phyloP scores from a whole-genome alignment of 2,113 vertebrate genomes.

The Camelus bactrianus region DNA sequence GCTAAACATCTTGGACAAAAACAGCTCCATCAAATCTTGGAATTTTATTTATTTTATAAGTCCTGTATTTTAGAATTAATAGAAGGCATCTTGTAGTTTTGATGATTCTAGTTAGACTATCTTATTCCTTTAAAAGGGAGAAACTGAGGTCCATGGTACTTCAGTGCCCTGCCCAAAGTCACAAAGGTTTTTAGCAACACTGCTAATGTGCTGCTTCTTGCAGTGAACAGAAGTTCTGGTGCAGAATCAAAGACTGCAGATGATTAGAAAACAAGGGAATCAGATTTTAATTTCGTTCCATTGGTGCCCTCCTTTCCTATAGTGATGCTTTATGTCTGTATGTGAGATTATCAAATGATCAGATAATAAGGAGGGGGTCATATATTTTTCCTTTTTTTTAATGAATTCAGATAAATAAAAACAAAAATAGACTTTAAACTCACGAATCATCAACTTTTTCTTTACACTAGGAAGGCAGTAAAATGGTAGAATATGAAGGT shows the following conservation, averaged over 20 bases:
- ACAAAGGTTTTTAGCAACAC: background rate
- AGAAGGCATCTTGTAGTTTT: background rate
- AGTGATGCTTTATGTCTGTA: background rate
- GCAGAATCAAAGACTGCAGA: background rate
- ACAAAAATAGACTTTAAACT: slow-evolving; percentile 37
- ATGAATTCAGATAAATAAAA: slow-evolving; percentile 41
- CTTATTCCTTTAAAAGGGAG: slow-evolving; percentile 7
- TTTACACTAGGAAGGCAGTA: background rate
- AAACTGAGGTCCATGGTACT: background rate
- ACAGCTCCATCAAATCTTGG: background rate
- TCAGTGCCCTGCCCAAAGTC: background rate
- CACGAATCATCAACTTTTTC: background rate
- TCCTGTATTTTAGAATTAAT: slow-evolving; percentile 31
- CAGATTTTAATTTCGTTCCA: background rate
- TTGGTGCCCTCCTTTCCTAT: background rate
- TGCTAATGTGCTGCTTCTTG: background rate
- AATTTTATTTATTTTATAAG: slow-evolving; percentile 50
- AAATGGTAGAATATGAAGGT: background rate
- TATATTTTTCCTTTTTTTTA: background rate
- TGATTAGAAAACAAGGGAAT: background rate
- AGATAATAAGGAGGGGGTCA: background rate
- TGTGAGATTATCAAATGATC: background rate
- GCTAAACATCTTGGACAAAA: slow-evolving; percentile 14
- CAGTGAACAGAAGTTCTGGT: background rate
- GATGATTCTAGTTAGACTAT: slow-evolving; percentile 7